Evolutionary conservation across 2,888 invertebrate species (phyloP), one percentile per base, ranked within the genome.

Genomic region (Isoperla grammatica): DNA sequence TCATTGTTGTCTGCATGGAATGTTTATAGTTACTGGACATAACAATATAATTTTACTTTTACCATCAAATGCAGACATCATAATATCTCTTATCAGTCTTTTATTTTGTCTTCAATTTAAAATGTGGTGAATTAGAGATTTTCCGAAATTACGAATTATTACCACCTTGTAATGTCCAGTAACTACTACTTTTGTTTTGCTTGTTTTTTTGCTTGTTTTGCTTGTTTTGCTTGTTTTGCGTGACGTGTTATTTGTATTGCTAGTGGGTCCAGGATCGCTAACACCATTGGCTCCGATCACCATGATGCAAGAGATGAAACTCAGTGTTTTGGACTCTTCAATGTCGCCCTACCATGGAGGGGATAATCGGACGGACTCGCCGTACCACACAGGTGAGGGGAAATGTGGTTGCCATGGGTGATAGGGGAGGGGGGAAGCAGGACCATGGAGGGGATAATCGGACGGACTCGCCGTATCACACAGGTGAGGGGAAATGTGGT

Each of bases 221-320:
- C 49, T 19, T 45, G 53, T 55, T 56, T 23, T n/a, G 49, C 59
- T 56, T 62, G 56, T 61, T 58, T 53, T 61, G 57, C 39, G 37
- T 53, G 53, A 39, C 39, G 19, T 46, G 29, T 58, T 58, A 37
- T 59, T 57, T 37, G 37, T 53, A 3, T 53, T 53, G 46, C 20
- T 59, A 46, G 61, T 65, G 67, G 82, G 82, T 74, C 75, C 81
- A 75, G 80, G 81, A 74, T 81, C 85, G 66, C 76, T 87, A 75
- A 84, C 86, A 69, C 85, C 86, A 67, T 76, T 87, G 74, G 84
- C 86, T 67, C 86, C 87, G 67, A 83, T 87, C 74, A 84, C 81
- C 74, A 85, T 86, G 83, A 85, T 86, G 83, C 86, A 86, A 77
- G 87, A 87, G 74, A 82, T 86, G 79, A 87, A 86, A 79, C 78